phyloP scores from a whole-genome alignment of 2,797 vertebrate species.

The Sebastes trivittatus region DNA sequence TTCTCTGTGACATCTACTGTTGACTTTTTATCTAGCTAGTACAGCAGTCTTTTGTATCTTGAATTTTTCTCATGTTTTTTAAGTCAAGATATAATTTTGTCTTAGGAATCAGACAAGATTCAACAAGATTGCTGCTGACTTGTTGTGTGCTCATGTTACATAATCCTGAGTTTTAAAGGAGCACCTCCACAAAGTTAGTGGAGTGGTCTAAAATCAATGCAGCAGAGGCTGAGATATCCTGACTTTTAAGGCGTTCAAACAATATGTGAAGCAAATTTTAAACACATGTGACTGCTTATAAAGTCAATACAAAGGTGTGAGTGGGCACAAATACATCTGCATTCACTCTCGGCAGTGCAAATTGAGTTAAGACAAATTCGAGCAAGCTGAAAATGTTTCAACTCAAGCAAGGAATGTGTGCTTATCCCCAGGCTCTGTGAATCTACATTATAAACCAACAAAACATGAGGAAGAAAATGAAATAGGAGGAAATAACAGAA shows the following conservation, averaged over 20 bases:
- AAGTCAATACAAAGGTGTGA: background rate
- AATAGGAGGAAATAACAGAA: background rate
- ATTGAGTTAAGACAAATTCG: too few species aligned
- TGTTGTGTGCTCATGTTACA: background rate
- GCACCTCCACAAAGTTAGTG: background rate
- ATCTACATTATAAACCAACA: background rate
- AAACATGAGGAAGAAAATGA: background rate
- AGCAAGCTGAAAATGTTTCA: background rate
- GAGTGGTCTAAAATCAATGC: background rate
- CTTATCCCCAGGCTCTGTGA: background rate
- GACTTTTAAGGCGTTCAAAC: background rate
- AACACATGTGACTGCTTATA: background rate
- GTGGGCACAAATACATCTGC: background rate
- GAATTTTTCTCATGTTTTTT: background rate
- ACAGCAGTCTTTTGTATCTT: background rate
- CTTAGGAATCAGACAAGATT: background rate
- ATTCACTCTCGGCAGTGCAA: too few species aligned
- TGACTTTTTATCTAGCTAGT: too few species aligned
- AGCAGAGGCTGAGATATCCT: background rate
- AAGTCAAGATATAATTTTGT: background rate
- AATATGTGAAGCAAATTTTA: background rate
- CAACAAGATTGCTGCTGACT: background rate
- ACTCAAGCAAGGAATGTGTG: background rate
- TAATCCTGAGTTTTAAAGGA: background rate
- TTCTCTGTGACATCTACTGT: too few species aligned